Evolutionary conservation across 2,797 vertebrate genomes (phyloP).

Genomic region (Typhlichthys subterraneus): DNA sequence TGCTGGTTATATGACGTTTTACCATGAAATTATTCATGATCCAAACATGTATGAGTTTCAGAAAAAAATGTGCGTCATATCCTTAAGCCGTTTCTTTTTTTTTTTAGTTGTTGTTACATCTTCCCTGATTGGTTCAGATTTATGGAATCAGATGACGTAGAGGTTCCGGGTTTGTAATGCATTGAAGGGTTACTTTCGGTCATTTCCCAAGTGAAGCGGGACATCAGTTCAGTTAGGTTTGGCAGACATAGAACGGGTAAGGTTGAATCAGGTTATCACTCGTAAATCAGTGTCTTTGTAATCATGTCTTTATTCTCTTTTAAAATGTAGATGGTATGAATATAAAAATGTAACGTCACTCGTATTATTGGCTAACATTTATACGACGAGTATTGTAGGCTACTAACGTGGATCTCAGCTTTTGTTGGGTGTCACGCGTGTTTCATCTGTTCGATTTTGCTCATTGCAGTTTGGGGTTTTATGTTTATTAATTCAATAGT

Average conservation of each 20-base stretch:
- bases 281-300: constrained; percentile 9
- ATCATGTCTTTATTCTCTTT: not conserved
- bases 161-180: constrained; percentile 66
- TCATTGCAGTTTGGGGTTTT: not conserved
- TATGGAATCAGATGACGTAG: constrained; percentile 84
- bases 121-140: constrained; percentile 74
- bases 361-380: constrained; percentile 14
- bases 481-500: too few relatives aligned
- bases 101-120: too few relatives aligned
- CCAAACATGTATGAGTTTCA: too few relatives aligned
- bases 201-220: constrained; percentile 48
- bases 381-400: not conserved
- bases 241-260: constrained; percentile 61
- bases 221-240: not conserved
- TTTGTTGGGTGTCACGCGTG: constrained; percentile 1
- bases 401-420: constrained; percentile 23
- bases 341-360: not conserved
- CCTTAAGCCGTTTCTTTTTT: too few relatives aligned
- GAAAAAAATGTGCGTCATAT: too few relatives aligned
- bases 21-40: too few relatives aligned
- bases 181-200: constrained; percentile 81
- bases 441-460: not conserved
- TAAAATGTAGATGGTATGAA: constrained; percentile 5
- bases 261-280: constrained; percentile 16
- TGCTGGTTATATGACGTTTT: too few relatives aligned